Conservation (phyloP, 2,888 invertebrate species). For the Cheilosia scutellata region DNA sequence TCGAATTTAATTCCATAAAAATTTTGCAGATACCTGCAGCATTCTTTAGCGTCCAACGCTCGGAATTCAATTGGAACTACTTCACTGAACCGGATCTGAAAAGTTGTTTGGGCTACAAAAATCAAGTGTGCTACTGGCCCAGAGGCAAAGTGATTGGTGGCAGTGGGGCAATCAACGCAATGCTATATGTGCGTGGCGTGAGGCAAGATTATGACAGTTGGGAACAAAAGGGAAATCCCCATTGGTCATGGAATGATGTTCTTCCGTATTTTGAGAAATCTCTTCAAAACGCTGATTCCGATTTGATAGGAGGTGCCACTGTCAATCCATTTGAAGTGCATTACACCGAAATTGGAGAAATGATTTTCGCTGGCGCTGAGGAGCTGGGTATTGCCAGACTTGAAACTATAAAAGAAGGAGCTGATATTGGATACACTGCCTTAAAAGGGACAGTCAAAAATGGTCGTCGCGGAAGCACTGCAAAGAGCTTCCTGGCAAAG, state of each 20-base stretch:
- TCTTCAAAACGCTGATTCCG: conserved; percentile 78
- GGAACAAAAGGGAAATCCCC: conserved; percentile 86
- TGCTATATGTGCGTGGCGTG: conserved; percentile 88
- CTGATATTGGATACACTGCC: conserved; percentile 85
- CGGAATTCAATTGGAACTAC: conserved; percentile 79
- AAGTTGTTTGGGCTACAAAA: conserved; percentile 77
- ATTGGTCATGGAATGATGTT: conserved; percentile 91
- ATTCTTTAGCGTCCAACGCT: conserved; percentile 75
- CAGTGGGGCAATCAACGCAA: conserved; percentile 87
- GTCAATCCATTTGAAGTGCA: conserved; percentile 82
- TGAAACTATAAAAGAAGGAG: conserved; percentile 82
- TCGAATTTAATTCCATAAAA: not conserved
- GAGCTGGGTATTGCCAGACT: conserved; percentile 84
- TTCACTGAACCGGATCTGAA: conserved; percentile 78
- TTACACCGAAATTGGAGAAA: conserved; percentile 63
- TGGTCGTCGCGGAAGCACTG: conserved; percentile 90
- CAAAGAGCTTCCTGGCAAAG: conserved; percentile 88
- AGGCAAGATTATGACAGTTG: conserved; percentile 88
- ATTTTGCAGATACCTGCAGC: not conserved
- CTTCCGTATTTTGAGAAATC: conserved; percentile 93
- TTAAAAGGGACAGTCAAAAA: conserved; percentile 85
- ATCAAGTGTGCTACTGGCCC: conserved; percentile 85
- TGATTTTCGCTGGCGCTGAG: conserved; percentile 83
- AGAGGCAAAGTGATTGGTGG: conserved; percentile 88
- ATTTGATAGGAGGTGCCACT: conserved; percentile 82